These are phyloP conservation scores for Nephrotoma flavescens DNA, from an alignment of 2,888 invertebrate genomes.

Conservation along the genomic window DNA sequence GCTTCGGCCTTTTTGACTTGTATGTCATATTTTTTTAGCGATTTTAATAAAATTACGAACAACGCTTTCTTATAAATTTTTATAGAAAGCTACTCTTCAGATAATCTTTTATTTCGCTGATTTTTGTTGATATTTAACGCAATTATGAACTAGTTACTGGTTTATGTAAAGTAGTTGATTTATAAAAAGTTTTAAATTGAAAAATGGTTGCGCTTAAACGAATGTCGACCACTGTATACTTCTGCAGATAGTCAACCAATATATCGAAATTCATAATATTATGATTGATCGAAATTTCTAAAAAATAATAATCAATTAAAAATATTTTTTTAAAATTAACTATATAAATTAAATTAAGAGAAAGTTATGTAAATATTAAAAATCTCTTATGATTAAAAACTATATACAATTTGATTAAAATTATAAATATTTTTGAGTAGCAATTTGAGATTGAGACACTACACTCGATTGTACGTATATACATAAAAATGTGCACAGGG, in stretches of 20 bases:
- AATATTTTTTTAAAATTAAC: not conserved
- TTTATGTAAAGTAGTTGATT: not conserved
- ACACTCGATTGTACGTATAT: not conserved
- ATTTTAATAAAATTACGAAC: too few relatives aligned
- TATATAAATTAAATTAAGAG: not conserved
- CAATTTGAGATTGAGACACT: not conserved
- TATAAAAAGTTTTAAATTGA: too few relatives aligned
- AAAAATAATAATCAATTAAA: not conserved
- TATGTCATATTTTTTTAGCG: too few relatives aligned
- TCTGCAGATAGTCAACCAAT: not conserved
- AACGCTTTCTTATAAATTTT: too few relatives aligned
- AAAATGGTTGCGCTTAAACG: too few relatives aligned
- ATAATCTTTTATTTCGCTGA: too few relatives aligned
- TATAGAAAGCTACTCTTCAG: too few relatives aligned
- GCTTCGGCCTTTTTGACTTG: too few relatives aligned
- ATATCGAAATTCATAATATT: not conserved
- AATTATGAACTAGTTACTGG: not conserved
- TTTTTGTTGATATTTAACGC: too few relatives aligned
- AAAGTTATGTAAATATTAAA: not conserved
- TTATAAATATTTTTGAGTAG: not conserved
- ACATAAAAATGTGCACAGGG: not conserved
- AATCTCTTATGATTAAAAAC: not conserved
- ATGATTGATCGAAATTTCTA: not conserved
- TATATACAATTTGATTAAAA: not conserved
- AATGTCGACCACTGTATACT: not conserved